Conservation (phyloP, 2,113 vertebrate genomes). For the Nanorana parkeri region DNA sequence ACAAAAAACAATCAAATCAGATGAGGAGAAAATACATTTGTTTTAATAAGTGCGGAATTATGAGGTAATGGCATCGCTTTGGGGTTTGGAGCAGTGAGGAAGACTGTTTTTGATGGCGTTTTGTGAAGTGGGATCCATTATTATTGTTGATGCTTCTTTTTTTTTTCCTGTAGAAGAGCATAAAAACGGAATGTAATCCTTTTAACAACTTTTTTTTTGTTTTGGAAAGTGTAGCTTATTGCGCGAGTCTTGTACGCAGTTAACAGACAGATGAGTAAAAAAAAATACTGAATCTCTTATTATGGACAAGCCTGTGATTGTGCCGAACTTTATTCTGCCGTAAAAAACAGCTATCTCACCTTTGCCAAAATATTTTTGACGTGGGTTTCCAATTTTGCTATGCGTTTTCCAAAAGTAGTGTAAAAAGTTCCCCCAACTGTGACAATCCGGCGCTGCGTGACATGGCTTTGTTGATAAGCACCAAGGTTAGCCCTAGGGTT, state of each 20-base stretch:
- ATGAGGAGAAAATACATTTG: slow-evolving; percentile 85
- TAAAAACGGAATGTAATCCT: slow-evolving; percentile 73
- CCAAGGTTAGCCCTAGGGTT: too few species aligned
- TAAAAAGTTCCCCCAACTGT: too few species aligned
- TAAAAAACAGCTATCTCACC: too few species aligned
- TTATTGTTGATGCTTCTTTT: slow-evolving; percentile 57
- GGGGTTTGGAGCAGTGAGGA: slow-evolving; percentile 73
- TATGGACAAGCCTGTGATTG: slow-evolving; percentile 37
- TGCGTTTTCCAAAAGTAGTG: too few species aligned
- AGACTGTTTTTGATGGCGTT: slow-evolving; percentile 78
- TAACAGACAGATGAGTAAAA: slow-evolving; percentile 39
- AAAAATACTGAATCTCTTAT: slow-evolving; percentile 60
- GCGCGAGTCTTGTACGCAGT: slow-evolving; percentile 62
- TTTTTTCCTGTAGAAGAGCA: slow-evolving; percentile 73
- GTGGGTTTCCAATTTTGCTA: too few species aligned
- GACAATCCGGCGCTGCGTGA: too few species aligned
- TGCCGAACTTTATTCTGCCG: too few species aligned
- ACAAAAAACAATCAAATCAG: slow-evolving; percentile 77
- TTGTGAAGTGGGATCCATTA: slow-evolving; percentile 81
- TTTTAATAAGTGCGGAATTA: slow-evolving; percentile 86
- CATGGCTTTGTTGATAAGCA: too few species aligned
- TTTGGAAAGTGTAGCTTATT: slow-evolving; percentile 72
- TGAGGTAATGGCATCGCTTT: slow-evolving; percentile 87
- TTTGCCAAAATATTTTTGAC: too few species aligned
- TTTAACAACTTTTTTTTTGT: slow-evolving; percentile 73